Conservation (phyloP, 2,113 vertebrate species). For the Solea senegalensis region DNA sequence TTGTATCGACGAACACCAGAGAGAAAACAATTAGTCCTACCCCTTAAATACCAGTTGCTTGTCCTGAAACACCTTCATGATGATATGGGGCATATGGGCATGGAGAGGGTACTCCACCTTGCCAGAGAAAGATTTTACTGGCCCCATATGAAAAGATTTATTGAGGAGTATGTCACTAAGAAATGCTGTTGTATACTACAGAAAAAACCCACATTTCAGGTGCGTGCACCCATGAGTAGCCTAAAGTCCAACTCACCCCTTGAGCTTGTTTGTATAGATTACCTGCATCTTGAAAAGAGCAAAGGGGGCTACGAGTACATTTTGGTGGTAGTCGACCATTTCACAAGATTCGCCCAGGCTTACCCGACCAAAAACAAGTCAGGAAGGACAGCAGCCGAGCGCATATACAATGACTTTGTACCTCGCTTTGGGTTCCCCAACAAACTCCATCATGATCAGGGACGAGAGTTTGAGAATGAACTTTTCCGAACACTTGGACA, state of each 20-base stretch:
- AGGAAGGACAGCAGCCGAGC: no score
- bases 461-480: no score
- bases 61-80: neutral
- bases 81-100: neutral
- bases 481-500: no score
- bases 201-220: neutral
- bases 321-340: no score
- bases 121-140: neutral
- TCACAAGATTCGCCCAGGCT: no score
- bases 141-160: neutral
- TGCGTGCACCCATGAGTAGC: neutral
- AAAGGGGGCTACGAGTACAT: neutral
- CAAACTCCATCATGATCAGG: no score
- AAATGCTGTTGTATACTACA: neutral
- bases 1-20: neutral
- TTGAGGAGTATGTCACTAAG: neutral
- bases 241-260: neutral
- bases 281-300: neutral
- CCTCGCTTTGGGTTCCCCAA: no score
- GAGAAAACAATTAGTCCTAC: neutral
- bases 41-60: neutral
- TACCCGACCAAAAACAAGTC: no score
- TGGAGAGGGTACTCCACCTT: neutral
- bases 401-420: no score
- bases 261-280: neutral